These are phyloP conservation scores for Oscheius sp. DNA, from an alignment of 1,140 invertebrate species.

Conservation along the genomic window DNA sequence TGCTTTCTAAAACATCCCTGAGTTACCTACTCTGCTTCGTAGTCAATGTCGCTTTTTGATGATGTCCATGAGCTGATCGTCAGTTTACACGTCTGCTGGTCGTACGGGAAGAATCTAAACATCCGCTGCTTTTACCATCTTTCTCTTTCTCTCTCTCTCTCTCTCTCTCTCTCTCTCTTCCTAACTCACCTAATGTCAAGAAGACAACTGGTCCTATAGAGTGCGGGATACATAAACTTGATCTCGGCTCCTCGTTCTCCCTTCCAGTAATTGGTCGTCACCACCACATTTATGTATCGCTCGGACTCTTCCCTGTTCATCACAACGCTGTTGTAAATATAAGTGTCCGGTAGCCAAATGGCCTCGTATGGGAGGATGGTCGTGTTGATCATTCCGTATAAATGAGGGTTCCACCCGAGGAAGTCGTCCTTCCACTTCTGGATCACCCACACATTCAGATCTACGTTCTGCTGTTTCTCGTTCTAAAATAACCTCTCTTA, in stretches of 20 bases:
- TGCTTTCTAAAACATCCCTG: too few relatives aligned
- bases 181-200: conserved; percentile 51
- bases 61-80: conserved; percentile 60
- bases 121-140: background rate
- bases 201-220: conserved; percentile 59
- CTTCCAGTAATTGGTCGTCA: conserved; percentile 59
- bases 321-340: conserved; percentile 59
- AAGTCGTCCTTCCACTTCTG: conserved; percentile 61
- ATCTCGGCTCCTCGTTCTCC: conserved; percentile 52
- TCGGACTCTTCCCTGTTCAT: conserved; percentile 61
- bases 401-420: conserved; percentile 47
- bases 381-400: conserved; percentile 54
- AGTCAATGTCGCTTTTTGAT: conserved; percentile 57
- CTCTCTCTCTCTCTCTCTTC: background rate
- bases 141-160: background rate
- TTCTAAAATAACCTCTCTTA: conserved; percentile 56
- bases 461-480: conserved; percentile 58
- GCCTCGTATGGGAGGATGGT: conserved; percentile 56
- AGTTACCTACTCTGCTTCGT: conserved; percentile 54
- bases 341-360: conserved; percentile 57
- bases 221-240: conserved; percentile 60
- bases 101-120: conserved; percentile 57
- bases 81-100: conserved; percentile 59
- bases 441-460: conserved; percentile 60
- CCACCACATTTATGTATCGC: conserved; percentile 59